Conservation (phyloP, 2,888 invertebrate species). For the Apamea crenata region DNA sequence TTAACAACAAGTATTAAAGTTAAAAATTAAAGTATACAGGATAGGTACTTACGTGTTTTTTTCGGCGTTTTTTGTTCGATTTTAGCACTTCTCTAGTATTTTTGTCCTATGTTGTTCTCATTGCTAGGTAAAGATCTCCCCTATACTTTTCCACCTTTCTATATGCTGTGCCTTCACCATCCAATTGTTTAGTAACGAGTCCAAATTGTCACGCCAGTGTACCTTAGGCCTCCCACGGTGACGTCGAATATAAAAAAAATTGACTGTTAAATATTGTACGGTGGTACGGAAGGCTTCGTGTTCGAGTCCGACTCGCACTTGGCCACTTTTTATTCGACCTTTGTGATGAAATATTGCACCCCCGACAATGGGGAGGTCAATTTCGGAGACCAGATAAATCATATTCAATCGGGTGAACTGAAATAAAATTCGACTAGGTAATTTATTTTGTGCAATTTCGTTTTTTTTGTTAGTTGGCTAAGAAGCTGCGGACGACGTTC, state of each 20-base stretch:
- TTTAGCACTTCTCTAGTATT: neutral
- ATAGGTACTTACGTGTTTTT: neutral
- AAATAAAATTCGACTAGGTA: slow-evolving; percentile 60
- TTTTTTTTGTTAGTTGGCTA: slow-evolving; percentile 29
- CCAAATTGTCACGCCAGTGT: too few relatives aligned
- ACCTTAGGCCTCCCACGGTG: too few relatives aligned
- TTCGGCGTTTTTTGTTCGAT: neutral
- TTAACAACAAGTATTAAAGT: neutral
- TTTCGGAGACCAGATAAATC: slow-evolving; percentile 63
- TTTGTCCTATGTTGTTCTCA: too few relatives aligned
- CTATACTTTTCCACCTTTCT: too few relatives aligned
- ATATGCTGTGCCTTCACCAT: too few relatives aligned
- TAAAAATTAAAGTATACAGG: neutral
- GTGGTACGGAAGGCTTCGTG: neutral
- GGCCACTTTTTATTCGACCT: slow-evolving; percentile 49
- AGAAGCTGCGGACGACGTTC: neutral
- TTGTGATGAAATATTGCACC: slow-evolving; percentile 55
- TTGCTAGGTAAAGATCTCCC: too few relatives aligned
- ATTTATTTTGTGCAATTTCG: slow-evolving; percentile 53
- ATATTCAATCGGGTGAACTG: slow-evolving; percentile 63
- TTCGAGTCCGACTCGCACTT: neutral
- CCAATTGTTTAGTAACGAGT: too few relatives aligned
- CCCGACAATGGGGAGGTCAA: slow-evolving; percentile 59
- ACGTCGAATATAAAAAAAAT: neutral
- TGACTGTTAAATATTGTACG: neutral